These are phyloP conservation scores for Tenrec ecaudatus DNA, from an alignment of 2,113 vertebrate species.

Conservation along the genomic window DNA sequence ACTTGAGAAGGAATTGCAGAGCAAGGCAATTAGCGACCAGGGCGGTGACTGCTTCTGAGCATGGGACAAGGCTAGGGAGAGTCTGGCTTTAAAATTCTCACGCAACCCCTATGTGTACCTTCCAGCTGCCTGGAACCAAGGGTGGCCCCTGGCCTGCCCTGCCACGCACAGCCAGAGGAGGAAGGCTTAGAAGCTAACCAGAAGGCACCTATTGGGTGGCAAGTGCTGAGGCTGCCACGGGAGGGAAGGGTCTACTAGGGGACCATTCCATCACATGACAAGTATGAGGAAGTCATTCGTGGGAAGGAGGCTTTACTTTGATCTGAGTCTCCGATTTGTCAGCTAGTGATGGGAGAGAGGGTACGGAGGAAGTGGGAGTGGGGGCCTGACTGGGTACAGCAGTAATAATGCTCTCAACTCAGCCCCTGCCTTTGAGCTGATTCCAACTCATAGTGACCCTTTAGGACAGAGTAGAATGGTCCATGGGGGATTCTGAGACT, in stretches of 20 bases:
- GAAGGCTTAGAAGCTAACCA: neutral
- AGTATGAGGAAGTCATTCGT: neutral
- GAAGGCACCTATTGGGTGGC: too few species aligned
- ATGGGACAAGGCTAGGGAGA: neutral
- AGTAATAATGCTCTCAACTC: too few species aligned
- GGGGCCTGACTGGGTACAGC: neutral
- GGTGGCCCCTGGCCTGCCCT: fast-evolving
- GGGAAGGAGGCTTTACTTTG: neutral
- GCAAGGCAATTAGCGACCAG: neutral
- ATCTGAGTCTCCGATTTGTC: neutral
- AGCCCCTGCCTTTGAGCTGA: too few species aligned
- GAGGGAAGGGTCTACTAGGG: neutral
- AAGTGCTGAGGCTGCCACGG: too few species aligned
- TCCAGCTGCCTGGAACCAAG: fast-evolving
- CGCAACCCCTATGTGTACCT: fast-evolving
- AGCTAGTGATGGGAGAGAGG: fast-evolving
- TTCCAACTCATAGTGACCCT: too few species aligned
- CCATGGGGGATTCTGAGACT: too few species aligned
- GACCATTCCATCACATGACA: neutral
- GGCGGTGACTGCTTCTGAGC: neutral
- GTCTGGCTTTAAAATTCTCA: neutral
- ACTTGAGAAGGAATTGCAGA: neutral
- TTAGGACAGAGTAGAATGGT: too few species aligned
- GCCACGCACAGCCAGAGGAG: fast-evolving
- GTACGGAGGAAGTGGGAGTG: too few species aligned